phyloP scores from a whole-genome alignment of 2,113 vertebrate species.

The Peromyscus californicus region DNA sequence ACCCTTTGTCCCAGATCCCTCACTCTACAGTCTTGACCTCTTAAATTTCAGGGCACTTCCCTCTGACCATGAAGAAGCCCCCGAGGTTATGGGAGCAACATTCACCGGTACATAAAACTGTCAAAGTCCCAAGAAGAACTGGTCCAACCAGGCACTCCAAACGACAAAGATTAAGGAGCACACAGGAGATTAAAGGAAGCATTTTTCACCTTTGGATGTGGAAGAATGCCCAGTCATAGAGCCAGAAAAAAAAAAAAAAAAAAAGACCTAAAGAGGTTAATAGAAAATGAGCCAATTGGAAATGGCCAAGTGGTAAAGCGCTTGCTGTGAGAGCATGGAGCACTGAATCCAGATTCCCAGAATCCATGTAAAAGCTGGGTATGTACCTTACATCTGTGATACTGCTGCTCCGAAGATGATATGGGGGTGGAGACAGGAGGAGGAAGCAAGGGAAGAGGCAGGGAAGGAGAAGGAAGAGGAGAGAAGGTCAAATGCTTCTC shows the following conservation, averaged over 20 bases:
- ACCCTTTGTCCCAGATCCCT: constrained; percentile 30
- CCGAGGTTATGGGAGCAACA: background rate
- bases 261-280: background rate
- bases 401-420: background rate
- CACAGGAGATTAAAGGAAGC: background rate
- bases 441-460: too few relatives aligned
- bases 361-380: background rate
- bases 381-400: background rate
- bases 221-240: background rate
- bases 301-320: background rate
- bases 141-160: background rate
- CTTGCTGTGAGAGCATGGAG: background rate
- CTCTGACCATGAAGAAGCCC: constrained; percentile 68
- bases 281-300: background rate
- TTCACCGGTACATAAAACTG: constrained; percentile 62
- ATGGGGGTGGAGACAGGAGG: background rate
- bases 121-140: constrained; percentile 62
- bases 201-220: constrained; percentile 46
- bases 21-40: constrained; percentile 53
- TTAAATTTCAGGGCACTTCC: constrained; percentile 66
- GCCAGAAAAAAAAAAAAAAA: background rate
- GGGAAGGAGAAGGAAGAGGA: background rate
- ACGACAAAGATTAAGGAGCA: constrained; percentile 57
- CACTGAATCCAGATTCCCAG: background rate
- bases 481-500: background rate